Conservation (phyloP, 2,113 vertebrate species). For the Chloropsis hardwickii region DNA sequence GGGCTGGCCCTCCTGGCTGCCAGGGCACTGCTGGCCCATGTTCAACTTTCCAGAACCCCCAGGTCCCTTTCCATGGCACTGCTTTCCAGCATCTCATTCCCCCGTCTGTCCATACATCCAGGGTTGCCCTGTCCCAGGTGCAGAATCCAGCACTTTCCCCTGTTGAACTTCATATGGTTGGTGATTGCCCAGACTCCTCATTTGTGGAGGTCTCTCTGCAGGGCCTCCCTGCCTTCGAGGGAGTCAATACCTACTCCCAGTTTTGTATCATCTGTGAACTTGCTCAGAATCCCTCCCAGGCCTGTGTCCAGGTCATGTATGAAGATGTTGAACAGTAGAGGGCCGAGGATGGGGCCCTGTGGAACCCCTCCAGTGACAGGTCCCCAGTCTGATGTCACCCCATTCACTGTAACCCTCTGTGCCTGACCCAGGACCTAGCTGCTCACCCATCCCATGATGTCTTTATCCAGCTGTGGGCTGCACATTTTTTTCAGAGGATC, state of each 20-base stretch:
- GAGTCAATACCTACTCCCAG: background rate
- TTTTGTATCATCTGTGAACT: background rate
- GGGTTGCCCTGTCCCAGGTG: background rate
- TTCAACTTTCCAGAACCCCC: background rate
- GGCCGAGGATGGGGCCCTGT: rapidly evolving
- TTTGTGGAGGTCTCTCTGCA: background rate
- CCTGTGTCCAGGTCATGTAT: no score
- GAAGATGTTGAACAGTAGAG: background rate
- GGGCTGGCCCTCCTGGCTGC: background rate
- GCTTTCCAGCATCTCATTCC: background rate
- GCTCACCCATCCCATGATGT: background rate
- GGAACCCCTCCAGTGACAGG: background rate
- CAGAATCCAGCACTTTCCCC: background rate
- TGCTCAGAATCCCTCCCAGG: no score
- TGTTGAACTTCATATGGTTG: background rate
- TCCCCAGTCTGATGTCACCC: background rate
- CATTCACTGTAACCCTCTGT: background rate
- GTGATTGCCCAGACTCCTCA: background rate
- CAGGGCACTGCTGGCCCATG: background rate
- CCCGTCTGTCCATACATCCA: background rate
- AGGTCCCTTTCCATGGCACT: background rate
- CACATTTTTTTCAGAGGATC: background rate
- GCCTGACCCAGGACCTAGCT: rapidly evolving
- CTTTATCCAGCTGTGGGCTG: background rate
- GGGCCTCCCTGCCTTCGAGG: background rate